Percentiles rank a stretch among this genome's conserved stretches.
These are phyloP conservation scores for Hafferia zeledoni DNA, from an alignment of 2,797 vertebrate species.

Conservation along the genomic window DNA sequence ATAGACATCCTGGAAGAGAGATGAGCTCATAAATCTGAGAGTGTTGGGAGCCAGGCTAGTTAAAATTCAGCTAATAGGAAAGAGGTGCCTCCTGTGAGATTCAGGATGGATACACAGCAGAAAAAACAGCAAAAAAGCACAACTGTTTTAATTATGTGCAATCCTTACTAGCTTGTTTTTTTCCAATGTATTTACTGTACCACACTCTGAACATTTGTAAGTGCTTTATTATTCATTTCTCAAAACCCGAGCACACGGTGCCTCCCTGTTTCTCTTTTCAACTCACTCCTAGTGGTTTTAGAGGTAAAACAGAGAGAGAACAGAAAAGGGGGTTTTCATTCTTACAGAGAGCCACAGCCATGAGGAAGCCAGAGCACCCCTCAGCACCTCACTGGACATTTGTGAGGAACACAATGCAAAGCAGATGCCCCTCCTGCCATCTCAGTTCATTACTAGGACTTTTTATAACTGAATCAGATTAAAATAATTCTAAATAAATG, in stretches of 20 bases:
- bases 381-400: not conserved
- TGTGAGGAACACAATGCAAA: not conserved
- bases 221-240: not conserved
- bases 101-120: not conserved
- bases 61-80: slow-evolving; percentile 18
- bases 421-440: not conserved
- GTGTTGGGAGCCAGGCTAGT: not conserved
- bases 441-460: not conserved
- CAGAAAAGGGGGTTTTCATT: rapidly evolving
- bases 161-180: not conserved
- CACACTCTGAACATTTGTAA: not conserved
- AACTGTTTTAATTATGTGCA: not conserved
- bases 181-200: not conserved
- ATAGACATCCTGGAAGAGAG: not conserved
- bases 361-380: not conserved
- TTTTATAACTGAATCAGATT: not conserved
- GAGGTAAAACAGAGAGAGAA: not conserved
- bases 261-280: not conserved
- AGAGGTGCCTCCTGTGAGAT: not conserved
- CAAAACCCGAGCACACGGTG: not conserved
- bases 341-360: not conserved
- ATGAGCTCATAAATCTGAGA: not conserved
- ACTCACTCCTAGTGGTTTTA: not conserved
- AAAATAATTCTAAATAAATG: not conserved
- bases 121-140: not conserved